Conservation (phyloP, 2,888 invertebrate species). For the Zygogramma bicolorata region DNA sequence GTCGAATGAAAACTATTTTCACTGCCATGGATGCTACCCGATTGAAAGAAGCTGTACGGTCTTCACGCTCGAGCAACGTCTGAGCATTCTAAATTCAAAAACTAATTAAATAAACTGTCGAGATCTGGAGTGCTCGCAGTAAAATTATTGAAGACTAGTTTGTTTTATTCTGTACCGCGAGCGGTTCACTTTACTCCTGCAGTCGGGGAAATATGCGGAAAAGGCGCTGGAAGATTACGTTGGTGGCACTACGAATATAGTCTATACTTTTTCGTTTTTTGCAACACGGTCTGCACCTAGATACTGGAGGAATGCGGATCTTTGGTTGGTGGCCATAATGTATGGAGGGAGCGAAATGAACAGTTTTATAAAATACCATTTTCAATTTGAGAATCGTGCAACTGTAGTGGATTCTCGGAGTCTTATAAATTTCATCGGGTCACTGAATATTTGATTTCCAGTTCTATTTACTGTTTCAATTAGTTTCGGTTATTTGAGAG, state of each 20-base stretch:
- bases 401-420: not conserved
- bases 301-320: not conserved
- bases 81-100: not conserved
- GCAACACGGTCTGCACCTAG: not conserved
- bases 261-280: not conserved
- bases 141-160: not conserved
- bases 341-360: not conserved
- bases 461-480: too few relatives aligned
- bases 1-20: not conserved
- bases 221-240: not conserved
- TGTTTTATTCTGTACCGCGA: slow-evolving; percentile 1
- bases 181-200: not conserved
- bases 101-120: not conserved
- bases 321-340: not conserved
- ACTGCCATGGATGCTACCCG: not conserved
- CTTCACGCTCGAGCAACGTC: not conserved
- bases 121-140: not conserved
- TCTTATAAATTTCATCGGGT: too few relatives aligned
- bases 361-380: not conserved
- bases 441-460: too few relatives aligned
- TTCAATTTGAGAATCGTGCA: not conserved
- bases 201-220: not conserved
- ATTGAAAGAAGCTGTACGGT: not conserved
- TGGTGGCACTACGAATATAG: not conserved
- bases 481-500: too few relatives aligned